These are phyloP conservation scores for Apocheima hispidaria DNA, from an alignment of 2,888 invertebrate genomes.

Conservation along the genomic window DNA sequence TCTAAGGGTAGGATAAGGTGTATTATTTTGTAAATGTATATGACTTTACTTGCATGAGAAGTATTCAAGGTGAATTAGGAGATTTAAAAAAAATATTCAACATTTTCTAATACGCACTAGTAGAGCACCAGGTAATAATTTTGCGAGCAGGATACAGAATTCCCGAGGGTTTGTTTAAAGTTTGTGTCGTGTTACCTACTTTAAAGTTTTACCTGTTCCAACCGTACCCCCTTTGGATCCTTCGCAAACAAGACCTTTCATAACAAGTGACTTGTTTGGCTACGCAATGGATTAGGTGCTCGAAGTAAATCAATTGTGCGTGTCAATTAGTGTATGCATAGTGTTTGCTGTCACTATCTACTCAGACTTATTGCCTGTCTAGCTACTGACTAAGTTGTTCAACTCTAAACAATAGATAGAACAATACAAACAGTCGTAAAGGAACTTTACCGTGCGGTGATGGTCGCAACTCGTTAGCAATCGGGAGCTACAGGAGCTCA, in stretches of 20 bases:
- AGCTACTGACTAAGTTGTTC: conserved; percentile 61
- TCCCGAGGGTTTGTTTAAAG: conserved; percentile 16
- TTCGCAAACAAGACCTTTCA: conserved; percentile 36
- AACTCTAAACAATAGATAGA: conserved; percentile 55
- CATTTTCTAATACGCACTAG: background rate
- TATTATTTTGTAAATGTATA: conserved; percentile 14
- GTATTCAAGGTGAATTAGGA: conserved; percentile 7
- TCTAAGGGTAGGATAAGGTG: no score
- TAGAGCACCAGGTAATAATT: background rate
- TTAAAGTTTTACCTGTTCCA: conserved; percentile 35
- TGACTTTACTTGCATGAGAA: conserved; percentile 5
- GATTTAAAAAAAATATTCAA: background rate
- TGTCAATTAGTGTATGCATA: conserved; percentile 27
- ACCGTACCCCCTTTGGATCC: conserved; percentile 28
- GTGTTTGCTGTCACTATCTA: conserved; percentile 50
- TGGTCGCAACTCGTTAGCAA: conserved; percentile 74
- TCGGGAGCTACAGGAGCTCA: conserved; percentile 76
- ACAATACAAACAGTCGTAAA: conserved; percentile 62
- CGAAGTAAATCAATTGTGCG: conserved; percentile 27
- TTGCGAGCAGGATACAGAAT: background rate
- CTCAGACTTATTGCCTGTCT: conserved; percentile 56
- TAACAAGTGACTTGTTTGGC: conserved; percentile 32
- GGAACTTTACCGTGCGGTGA: conserved; percentile 83
- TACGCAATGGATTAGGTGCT: conserved; percentile 22
- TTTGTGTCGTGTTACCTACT: conserved; percentile 26